phyloP scores from a whole-genome alignment of 2,888 invertebrate genomes.

The Netelia virgata region DNA sequence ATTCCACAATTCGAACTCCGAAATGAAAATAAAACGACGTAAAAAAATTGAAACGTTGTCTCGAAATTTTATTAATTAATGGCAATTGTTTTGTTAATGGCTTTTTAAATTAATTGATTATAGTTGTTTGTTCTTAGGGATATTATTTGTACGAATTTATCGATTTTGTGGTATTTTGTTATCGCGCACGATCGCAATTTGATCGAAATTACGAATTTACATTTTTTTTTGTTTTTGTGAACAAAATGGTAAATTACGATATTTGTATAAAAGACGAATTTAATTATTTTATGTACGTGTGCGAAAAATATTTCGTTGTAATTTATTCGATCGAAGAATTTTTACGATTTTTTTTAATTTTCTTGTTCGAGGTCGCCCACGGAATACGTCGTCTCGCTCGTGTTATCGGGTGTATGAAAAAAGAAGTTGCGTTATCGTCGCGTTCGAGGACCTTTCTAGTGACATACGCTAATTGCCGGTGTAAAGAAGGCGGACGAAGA shows the following conservation, averaged over 20 bases:
- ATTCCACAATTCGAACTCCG: not conserved
- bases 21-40: not conserved
- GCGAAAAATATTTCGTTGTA: too few relatives aligned
- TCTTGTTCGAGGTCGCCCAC: not conserved
- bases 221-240: too few relatives aligned
- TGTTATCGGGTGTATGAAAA: not conserved
- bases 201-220: too few relatives aligned
- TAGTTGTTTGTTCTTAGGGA: too few relatives aligned
- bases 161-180: too few relatives aligned
- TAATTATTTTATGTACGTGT: too few relatives aligned
- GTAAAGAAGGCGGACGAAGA: conserved; percentile 54
- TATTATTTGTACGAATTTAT: too few relatives aligned
- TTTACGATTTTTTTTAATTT: not conserved
- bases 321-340: not conserved
- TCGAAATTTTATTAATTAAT: not conserved
- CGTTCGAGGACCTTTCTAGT: conserved; percentile 12
- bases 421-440: conserved; percentile 18
- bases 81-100: not conserved
- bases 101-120: too few relatives aligned
- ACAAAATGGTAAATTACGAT: too few relatives aligned
- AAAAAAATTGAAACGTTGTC: not conserved
- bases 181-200: too few relatives aligned
- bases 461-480: conserved; percentile 59
- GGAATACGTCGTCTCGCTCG: not conserved
- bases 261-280: too few relatives aligned